Evolutionary conservation across 2,113 vertebrate species (phyloP).

Genomic region (Rhineura floridana): DNA sequence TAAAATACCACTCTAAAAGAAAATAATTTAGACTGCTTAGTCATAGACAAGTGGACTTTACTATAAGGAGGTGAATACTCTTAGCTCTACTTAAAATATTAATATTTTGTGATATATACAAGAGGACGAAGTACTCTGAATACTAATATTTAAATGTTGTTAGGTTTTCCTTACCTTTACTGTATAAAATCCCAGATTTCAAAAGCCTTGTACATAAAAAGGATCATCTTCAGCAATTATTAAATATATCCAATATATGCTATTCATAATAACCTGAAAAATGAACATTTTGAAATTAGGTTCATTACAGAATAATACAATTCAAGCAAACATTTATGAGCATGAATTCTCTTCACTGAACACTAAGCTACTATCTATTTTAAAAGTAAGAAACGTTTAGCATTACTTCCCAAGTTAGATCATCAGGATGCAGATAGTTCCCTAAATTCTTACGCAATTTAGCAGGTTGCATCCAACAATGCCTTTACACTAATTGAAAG

Average conservation of each 20-base stretch:
- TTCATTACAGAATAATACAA: neutral
- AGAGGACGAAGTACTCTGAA: neutral
- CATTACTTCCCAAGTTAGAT: neutral
- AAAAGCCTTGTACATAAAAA: conserved; percentile 73
- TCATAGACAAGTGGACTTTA: neutral
- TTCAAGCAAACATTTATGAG: neutral
- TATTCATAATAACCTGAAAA: conserved; percentile 66
- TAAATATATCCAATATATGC: conserved; percentile 64
- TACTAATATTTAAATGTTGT: neutral
- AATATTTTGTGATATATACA: neutral
- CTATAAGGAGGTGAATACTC: neutral
- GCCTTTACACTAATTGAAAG: neutral
- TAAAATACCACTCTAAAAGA: neutral
- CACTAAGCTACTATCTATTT: neutral
- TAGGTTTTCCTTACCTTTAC: conserved; percentile 65
- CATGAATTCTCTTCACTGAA: neutral
- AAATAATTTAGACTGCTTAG: neutral
- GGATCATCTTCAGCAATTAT: conserved; percentile 60
- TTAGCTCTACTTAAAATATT: neutral
- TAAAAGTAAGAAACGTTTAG: neutral
- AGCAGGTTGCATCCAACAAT: neutral
- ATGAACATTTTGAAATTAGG: conserved; percentile 18
- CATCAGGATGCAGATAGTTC: neutral
- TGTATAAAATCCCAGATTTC: conserved; percentile 57
- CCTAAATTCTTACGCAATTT: neutral